phyloP scores from a whole-genome alignment of 2,113 vertebrate genomes.

The Ophiodon elongatus region DNA sequence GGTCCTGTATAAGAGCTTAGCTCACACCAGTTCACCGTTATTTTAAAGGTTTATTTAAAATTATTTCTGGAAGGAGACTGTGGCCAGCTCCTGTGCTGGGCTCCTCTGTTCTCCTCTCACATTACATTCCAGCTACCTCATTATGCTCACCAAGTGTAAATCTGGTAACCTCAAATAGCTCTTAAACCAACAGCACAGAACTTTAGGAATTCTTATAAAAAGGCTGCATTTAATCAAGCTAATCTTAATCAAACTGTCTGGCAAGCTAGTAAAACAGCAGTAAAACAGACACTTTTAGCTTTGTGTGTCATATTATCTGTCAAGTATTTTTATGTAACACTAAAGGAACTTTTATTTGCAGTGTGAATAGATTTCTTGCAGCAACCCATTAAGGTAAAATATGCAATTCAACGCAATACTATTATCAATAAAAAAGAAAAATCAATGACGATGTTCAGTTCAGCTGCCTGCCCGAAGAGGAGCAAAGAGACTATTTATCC shows the following conservation, averaged over 20 bases:
- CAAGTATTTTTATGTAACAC: constrained; percentile 6
- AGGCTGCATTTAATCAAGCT: constrained; percentile 51
- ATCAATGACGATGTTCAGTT: constrained; percentile 21
- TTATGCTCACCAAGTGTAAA: constrained; percentile 69
- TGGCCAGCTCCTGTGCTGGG: constrained; percentile 32
- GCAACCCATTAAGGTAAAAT: neutral
- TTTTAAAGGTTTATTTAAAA: constrained; percentile 53
- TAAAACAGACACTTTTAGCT: constrained; percentile 36
- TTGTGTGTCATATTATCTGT: constrained; percentile 8
- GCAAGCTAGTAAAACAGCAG: constrained; percentile 18
- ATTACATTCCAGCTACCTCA: constrained; percentile 66
- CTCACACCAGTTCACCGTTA: constrained; percentile 15
- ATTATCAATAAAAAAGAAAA: constrained; percentile 16
- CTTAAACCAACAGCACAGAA: constrained; percentile 66
- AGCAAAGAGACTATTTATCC: constrained; percentile 16
- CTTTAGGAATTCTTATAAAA: constrained; percentile 74
- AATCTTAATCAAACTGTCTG: constrained; percentile 67
- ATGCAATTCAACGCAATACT: neutral
- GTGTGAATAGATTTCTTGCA: neutral
- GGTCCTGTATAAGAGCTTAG: constrained; percentile 28
- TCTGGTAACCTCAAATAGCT: constrained; percentile 75
- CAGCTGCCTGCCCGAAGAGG: constrained; percentile 9
- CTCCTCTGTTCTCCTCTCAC: constrained; percentile 34
- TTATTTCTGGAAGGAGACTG: constrained; percentile 33
- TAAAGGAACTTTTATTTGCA: neutral